Evolutionary conservation across 2,888 invertebrate genomes (phyloP).

Genomic region (Apodemia duryi): DNA sequence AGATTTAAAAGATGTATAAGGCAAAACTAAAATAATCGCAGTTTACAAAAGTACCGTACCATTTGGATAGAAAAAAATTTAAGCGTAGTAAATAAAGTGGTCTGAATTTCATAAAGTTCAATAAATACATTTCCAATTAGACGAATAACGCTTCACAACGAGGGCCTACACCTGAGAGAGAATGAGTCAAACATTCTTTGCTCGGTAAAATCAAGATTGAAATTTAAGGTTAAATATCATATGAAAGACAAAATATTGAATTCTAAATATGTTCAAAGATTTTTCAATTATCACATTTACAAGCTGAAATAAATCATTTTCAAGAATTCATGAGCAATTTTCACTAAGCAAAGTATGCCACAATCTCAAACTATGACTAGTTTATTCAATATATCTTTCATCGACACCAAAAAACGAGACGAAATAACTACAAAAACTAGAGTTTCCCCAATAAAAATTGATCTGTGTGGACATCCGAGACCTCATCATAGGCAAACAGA

Average conservation of each 20-base stretch:
- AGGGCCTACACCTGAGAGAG: slow-evolving; percentile 35
- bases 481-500: slow-evolving; percentile 32
- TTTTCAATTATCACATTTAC: no score
- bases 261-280: no score
- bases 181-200: slow-evolving; percentile 24
- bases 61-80: slow-evolving; percentile 50
- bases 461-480: slow-evolving; percentile 21
- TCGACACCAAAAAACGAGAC: slow-evolving; percentile 21
- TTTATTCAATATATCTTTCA: slow-evolving; percentile 29
- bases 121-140: slow-evolving; percentile 54
- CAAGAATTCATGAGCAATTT: background rate
- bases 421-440: slow-evolving; percentile 11
- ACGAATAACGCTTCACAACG: slow-evolving; percentile 66
- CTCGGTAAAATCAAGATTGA: slow-evolving; percentile 18
- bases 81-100: slow-evolving; percentile 64
- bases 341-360: slow-evolving; percentile 27
- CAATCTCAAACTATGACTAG: slow-evolving; percentile 48
- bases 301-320: no score
- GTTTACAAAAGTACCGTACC: slow-evolving; percentile 48
- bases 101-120: slow-evolving; percentile 51
- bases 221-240: background rate
- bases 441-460: background rate
- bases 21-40: slow-evolving; percentile 38
- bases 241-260: no score
- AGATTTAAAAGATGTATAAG: background rate